These are phyloP conservation scores for Sebastes goodei DNA, from an alignment of 2,797 vertebrate genomes.

Conservation along the genomic window DNA sequence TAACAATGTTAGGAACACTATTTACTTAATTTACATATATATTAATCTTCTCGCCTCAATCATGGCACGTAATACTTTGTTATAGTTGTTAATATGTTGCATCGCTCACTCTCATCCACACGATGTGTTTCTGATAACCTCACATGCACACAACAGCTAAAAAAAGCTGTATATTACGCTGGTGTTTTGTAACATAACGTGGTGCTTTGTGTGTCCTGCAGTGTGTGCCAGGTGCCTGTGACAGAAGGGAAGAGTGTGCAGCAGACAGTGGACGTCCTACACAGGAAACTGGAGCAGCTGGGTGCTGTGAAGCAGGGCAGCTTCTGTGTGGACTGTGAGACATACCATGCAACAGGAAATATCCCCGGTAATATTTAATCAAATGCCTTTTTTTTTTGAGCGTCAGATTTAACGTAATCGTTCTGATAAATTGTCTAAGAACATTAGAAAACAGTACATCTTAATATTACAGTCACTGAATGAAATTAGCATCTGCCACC, in stretches of 20 bases:
- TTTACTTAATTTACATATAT: not conserved
- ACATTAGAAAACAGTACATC: not conserved
- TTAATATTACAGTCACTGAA: not conserved
- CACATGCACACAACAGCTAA: not conserved
- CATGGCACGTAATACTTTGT: too few species aligned
- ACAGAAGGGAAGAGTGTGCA: slow-evolving; percentile 95
- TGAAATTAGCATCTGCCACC: too few species aligned
- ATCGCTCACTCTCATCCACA: not conserved
- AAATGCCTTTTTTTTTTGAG: not conserved
- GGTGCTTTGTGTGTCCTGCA: slow-evolving; percentile 45
- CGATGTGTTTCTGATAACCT: not conserved
- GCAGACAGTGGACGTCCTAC: slow-evolving; percentile 93
- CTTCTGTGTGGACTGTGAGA: slow-evolving; percentile 96
- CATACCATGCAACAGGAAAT: slow-evolving; percentile 90
- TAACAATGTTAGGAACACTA: accelerated
- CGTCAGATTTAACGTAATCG: not conserved
- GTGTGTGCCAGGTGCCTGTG: slow-evolving; percentile 94
- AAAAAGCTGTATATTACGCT: not conserved
- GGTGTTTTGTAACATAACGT: not conserved
- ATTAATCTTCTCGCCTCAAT: accelerated
- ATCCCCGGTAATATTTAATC: slow-evolving; percentile 76
- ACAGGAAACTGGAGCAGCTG: slow-evolving; percentile 91
- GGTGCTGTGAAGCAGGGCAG: slow-evolving; percentile 94
- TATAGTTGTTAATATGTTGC: not conserved
- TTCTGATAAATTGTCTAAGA: not conserved